Conservation (phyloP, 2,113 vertebrate genomes). For the Xerus inauris region DNA sequence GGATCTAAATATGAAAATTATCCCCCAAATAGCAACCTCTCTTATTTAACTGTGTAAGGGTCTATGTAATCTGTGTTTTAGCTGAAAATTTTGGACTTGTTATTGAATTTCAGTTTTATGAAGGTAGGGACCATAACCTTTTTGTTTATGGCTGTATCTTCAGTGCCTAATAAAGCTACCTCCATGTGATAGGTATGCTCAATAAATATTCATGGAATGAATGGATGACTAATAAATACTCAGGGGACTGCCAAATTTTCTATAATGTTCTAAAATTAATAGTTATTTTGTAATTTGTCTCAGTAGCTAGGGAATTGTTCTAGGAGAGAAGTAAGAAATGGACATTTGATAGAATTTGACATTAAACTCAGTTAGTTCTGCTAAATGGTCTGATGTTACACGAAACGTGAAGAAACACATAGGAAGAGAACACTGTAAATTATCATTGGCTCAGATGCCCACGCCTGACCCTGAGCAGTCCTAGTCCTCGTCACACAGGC, state of each 20-base stretch:
- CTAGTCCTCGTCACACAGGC: neutral
- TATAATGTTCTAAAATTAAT: constrained; percentile 32
- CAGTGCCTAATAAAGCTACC: neutral
- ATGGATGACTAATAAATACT: neutral
- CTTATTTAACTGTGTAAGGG: neutral
- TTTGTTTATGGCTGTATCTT: neutral
- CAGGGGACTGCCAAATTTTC: neutral
- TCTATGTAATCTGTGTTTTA: neutral
- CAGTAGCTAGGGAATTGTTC: neutral
- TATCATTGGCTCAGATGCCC: neutral
- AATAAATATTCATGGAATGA: constrained; percentile 13
- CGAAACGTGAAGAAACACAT: neutral
- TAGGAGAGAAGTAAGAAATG: neutral
- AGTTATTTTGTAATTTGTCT: constrained; percentile 27
- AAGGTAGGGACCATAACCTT: neutral
- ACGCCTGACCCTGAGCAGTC: neutral
- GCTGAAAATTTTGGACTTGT: neutral
- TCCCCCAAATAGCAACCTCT: neutral
- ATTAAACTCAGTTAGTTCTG: constrained; percentile 38
- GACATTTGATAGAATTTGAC: constrained; percentile 15
- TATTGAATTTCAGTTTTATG: constrained; percentile 27
- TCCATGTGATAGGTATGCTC: neutral
- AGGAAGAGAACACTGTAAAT: constrained; percentile 9
- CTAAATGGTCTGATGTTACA: neutral
- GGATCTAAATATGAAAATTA: neutral